Evolutionary conservation across 2,113 vertebrate species (phyloP), one percentile per base, ranked within the genome.

Genomic region (Xyliphius kryptos): DNA sequence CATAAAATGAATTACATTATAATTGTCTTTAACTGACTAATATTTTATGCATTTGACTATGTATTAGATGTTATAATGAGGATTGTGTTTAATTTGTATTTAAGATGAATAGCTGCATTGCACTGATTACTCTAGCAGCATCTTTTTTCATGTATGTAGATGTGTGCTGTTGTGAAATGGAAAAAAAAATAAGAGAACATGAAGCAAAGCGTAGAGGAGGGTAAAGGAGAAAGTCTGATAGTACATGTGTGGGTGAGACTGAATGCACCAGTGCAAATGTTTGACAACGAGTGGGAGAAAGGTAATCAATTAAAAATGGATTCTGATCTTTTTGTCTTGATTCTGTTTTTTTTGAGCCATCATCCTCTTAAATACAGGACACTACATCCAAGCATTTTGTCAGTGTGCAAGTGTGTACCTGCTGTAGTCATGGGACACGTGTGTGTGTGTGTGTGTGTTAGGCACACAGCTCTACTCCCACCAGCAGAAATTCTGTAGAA

Each of bases 211-310:
- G 67, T 53, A 60, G 26, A 49, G 47, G 6, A 14, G 32, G 43
- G 53, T 44, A 19, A 13, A 50, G 32, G 53, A 55, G 56, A 62
- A 41, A 74, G 59, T 68, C 61, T 72, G 16, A 68, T 64, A 44
- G 61, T 63, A 64, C 56, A 75, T 82, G 74, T 78, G 82, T 81
- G 81, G 78, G 78, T 70, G 82, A 82, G 62, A 74, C 62, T 78
- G 68, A 80, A 77, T 56, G 70, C 70, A 72, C 71, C 65, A 66
- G 73, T 77, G 75, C 72, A 80, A 80, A 84, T 77, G 70, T 50
- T 26, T 78, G 77, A 74, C 63, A 62, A 63, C 49, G 74, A 77
- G 81, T 81, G 78, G 83, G 76, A 79, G 76, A 82, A 44, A 63
- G 79, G 67, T 51, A 74, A 67, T 68, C 66, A 82, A 80, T 84